These are phyloP conservation scores for Dynastes hyllus DNA, from an alignment of 2,888 invertebrate species.

Conservation along the genomic window DNA sequence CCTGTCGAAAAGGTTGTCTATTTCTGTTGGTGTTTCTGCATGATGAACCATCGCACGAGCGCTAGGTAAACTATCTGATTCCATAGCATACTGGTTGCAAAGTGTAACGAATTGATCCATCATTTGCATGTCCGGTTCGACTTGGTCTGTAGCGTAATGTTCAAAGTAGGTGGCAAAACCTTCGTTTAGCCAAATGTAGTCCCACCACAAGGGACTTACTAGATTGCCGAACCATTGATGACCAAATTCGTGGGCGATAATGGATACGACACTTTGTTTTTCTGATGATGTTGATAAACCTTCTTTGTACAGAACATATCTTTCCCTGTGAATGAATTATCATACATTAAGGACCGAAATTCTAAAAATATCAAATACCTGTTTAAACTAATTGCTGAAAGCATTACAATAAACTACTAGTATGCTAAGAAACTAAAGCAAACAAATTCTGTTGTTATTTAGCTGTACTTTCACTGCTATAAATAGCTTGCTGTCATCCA, in stretches of 20 bases:
- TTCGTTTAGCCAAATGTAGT: constrained; percentile 79
- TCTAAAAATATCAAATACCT: too few relatives aligned
- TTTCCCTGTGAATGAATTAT: constrained; percentile 34
- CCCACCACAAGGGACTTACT: constrained; percentile 79
- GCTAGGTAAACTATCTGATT: constrained; percentile 72
- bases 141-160: constrained; percentile 70
- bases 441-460: too few relatives aligned
- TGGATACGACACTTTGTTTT: constrained; percentile 72
- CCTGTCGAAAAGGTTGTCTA: constrained; percentile 22
- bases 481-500: too few relatives aligned
- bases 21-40: constrained; percentile 55
- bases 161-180: constrained; percentile 80
- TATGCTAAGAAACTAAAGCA: too few relatives aligned
- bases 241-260: constrained; percentile 78
- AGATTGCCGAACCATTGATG: constrained; percentile 84
- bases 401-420: too few relatives aligned
- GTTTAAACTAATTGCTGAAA: too few relatives aligned
- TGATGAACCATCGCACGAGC: constrained; percentile 74
- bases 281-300: constrained; percentile 67
- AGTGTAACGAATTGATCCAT: constrained; percentile 52
- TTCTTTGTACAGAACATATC: constrained; percentile 35
- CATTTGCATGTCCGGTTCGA: constrained; percentile 57
- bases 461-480: too few relatives aligned
- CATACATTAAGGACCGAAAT: not conserved
- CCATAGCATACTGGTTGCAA: constrained; percentile 73